Evolutionary conservation across 2,797 vertebrate species (phyloP).

Genomic region (Melanotaenia maccullochi): DNA sequence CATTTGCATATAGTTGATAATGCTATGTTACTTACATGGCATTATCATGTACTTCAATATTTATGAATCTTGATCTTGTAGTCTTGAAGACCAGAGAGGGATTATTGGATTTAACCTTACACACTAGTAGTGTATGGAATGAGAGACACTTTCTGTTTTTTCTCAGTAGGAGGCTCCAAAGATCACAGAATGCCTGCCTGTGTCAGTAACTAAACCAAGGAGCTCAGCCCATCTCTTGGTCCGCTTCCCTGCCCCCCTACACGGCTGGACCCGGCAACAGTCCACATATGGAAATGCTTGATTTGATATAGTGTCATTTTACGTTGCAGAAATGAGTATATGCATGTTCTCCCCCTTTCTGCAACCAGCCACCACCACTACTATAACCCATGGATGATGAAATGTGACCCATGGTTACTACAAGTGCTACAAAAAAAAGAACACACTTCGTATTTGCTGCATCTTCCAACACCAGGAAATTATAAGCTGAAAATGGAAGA

Average conservation of each 20-base stretch:
- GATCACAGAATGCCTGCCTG: conserved; percentile 73
- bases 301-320: conserved; percentile 99
- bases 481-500: conserved; percentile 52
- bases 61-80: conserved; percentile 5
- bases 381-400: conserved; percentile 90
- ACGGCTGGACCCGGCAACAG: conserved; percentile 80
- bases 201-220: conserved; percentile 3
- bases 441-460: conserved; percentile 90
- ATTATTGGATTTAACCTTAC: conserved; percentile 4
- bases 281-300: conserved; percentile 99
- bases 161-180: conserved; percentile 91
- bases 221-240: conserved; percentile 57
- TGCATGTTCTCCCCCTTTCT: conserved; percentile 81
- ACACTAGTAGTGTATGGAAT: neutral
- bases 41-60: conserved; percentile 5
- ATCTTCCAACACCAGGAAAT: conserved; percentile 82
- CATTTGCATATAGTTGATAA: conserved; percentile 22
- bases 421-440: conserved; percentile 87
- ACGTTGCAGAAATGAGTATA: conserved; percentile 98
- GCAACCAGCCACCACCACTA: conserved; percentile 50
- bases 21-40: conserved; percentile 8
- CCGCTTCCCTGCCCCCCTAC: conserved; percentile 54
- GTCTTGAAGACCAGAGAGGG: conserved; percentile 5
- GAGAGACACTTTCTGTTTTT: conserved; percentile 51
- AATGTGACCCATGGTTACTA: conserved; percentile 93